These are phyloP conservation scores for Heliconius melpomene DNA, from an alignment of 1,140 invertebrate genomes.

Conservation along the genomic window DNA sequence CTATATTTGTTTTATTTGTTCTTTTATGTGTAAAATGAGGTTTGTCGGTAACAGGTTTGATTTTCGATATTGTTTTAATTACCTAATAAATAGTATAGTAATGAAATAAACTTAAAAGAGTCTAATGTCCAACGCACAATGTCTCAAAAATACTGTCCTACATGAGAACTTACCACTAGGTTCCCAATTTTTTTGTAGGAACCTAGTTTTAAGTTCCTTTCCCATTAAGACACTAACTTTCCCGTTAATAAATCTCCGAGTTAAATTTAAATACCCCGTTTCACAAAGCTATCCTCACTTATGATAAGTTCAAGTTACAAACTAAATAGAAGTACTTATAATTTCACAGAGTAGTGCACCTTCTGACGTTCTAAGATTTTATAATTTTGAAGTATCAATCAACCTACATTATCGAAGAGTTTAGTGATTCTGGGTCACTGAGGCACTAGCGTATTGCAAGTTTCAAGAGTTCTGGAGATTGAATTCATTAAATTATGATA, in stretches of 20 bases:
- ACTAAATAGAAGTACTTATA: neutral
- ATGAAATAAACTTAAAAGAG: neutral
- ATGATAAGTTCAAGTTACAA: neutral
- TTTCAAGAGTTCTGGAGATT: neutral
- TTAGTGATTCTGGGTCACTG: constrained; percentile 8
- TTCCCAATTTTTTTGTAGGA: too few species aligned
- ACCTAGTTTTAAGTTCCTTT: too few species aligned
- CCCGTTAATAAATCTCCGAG: too few species aligned
- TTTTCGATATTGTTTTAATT: neutral
- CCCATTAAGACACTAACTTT: too few species aligned
- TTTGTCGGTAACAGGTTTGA: neutral
- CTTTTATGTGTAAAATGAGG: neutral
- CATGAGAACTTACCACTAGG: too few species aligned
- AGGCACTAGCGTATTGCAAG: neutral
- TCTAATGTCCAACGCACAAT: neutral
- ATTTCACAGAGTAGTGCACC: neutral
- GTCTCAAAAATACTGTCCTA: too few species aligned
- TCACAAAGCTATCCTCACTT: neutral
- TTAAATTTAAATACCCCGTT: neutral
- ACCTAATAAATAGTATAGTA: neutral
- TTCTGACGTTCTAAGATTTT: neutral
- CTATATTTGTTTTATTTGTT: neutral
- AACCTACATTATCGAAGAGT: constrained; percentile 1
- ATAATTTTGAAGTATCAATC: neutral
- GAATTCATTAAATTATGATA: neutral